Conservation (phyloP, 2,888 invertebrate genomes). For the Tachina grossa region DNA sequence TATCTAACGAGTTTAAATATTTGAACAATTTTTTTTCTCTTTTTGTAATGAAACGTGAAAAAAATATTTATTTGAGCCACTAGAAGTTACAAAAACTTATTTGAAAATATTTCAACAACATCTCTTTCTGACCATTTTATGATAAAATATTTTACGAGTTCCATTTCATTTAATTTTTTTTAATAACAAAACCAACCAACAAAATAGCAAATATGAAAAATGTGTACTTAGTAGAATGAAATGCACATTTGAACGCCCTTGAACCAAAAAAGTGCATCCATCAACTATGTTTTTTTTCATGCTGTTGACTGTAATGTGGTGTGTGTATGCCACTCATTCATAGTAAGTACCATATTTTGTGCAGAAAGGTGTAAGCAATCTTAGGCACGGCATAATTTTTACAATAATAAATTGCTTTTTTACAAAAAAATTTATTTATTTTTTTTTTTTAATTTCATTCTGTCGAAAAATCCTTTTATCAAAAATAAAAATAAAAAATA, state of each 20-base stretch:
- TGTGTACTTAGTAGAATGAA: slow-evolving; percentile 38
- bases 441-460: neutral
- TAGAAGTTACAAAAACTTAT: slow-evolving; percentile 1
- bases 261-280: slow-evolving; percentile 63
- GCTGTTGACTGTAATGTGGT: slow-evolving; percentile 11
- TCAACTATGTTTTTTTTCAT: slow-evolving; percentile 48
- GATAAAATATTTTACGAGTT: slow-evolving; percentile 38
- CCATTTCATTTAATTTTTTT: slow-evolving; percentile 7
- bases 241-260: slow-evolving; percentile 63
- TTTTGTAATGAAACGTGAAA: neutral
- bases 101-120: slow-evolving; percentile 21
- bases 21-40: neutral
- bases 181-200: slow-evolving; percentile 10
- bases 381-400: neutral
- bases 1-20: neutral
- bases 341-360: neutral
- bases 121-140: slow-evolving; percentile 4
- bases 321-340: neutral
- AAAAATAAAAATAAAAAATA: neutral
- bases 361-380: neutral
- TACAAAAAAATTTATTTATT: neutral
- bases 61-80: neutral
- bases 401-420: neutral
- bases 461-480: neutral
- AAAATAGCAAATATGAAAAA: slow-evolving; percentile 41